phyloP scores from a whole-genome alignment of 1,140 invertebrate species.

The Diprion similis region DNA sequence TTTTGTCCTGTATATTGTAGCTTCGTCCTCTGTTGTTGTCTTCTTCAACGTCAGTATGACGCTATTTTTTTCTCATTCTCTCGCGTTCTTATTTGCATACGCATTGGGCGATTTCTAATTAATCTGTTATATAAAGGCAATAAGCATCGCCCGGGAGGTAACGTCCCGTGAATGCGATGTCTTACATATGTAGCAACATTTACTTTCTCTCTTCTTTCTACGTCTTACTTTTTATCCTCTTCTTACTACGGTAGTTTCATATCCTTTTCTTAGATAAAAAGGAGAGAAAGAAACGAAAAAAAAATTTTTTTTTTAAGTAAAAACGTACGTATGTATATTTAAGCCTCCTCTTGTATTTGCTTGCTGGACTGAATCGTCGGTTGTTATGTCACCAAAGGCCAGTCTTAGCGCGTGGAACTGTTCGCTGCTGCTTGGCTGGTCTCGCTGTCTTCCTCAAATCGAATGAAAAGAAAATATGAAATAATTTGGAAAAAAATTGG shows the following conservation, averaged over 20 bases:
- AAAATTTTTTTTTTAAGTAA: too few relatives aligned
- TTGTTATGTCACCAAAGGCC: constrained; percentile 27
- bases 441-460: constrained; percentile 7
- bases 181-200: too few relatives aligned
- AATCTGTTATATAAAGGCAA: too few relatives aligned
- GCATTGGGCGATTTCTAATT: too few relatives aligned
- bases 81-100: too few relatives aligned
- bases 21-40: too few relatives aligned
- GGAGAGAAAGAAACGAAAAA: constrained; percentile 28
- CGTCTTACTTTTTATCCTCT: constrained; percentile 24
- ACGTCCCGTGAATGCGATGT: neutral
- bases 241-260: constrained; percentile 11
- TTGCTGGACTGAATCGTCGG: constrained; percentile 51
- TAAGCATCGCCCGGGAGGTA: neutral
- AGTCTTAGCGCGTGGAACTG: constrained; percentile 48
- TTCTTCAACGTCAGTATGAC: too few relatives aligned
- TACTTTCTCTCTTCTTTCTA: constrained; percentile 29
- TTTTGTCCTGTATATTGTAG: too few relatives aligned
- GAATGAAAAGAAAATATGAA: neutral
- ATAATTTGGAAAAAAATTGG: too few relatives aligned
- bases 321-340: neutral
- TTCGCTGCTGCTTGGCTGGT: constrained; percentile 42
- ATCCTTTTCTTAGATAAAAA: constrained; percentile 21
- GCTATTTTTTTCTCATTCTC: too few relatives aligned
- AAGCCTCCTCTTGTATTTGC: constrained; percentile 52